These are phyloP conservation scores for Drosophila repletoides DNA, from an alignment of 1,140 invertebrate genomes.

Conservation along the genomic window DNA sequence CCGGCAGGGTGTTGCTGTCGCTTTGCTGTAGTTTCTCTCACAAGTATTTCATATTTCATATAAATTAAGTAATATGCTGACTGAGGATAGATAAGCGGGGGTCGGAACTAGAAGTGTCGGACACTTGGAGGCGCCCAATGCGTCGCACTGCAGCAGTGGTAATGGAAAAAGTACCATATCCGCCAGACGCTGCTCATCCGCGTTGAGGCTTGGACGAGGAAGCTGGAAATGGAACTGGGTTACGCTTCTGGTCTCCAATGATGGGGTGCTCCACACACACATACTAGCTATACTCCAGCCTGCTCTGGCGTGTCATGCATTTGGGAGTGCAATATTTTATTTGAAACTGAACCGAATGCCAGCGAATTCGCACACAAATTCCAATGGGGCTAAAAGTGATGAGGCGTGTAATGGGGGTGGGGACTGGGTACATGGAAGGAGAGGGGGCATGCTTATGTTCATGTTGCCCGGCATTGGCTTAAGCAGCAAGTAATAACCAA, in stretches of 20 bases:
- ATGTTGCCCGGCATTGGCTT: conserved; percentile 66
- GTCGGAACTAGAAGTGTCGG: conserved; percentile 21
- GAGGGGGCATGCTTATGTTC: conserved; percentile 5
- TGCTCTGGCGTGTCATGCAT: conserved; percentile 49
- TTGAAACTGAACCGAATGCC: conserved; percentile 70
- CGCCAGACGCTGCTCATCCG: conserved; percentile 62
- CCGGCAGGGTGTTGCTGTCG: neutral
- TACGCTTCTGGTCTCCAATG: neutral
- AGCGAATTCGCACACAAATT: conserved; percentile 35
- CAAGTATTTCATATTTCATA: conserved; percentile 67
- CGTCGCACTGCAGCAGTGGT: conserved; percentile 46
- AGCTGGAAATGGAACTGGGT: neutral
- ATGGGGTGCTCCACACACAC: neutral
- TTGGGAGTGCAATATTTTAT: conserved; percentile 75
- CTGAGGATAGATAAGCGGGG: neutral
- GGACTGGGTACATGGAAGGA: neutral
- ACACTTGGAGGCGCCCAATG: conserved; percentile 39
- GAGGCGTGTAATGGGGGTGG: conserved; percentile 10
- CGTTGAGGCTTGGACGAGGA: conserved; percentile 14
- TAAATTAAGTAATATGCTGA: conserved; percentile 71
- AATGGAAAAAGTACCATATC: conserved; percentile 78
- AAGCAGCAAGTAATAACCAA: conserved; percentile 78
- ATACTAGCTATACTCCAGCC: neutral
- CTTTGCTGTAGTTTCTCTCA: conserved; percentile 15
- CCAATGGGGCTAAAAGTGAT: conserved; percentile 9